Percentiles rank a stretch among this genome's conserved stretches.
phyloP scores from a whole-genome alignment of 2,113 vertebrate species.

The Oxygymnocypris stewartii region DNA sequence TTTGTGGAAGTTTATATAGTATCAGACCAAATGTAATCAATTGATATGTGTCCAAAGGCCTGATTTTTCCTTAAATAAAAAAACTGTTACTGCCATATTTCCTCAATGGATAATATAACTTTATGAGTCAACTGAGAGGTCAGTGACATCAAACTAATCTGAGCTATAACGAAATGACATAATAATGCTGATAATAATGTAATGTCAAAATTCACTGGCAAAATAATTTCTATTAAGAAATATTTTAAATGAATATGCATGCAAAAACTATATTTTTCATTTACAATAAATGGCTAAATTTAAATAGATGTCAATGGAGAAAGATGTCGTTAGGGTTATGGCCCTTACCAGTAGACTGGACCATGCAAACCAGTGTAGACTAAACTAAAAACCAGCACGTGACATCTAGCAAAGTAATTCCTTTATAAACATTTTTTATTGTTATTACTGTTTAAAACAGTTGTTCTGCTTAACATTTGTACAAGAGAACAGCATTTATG shows the following conservation, averaged over 20 bases:
- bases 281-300: neutral
- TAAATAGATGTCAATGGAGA: neutral
- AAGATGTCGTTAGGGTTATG: neutral
- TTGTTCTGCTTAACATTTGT: neutral
- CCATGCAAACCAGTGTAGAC: neutral
- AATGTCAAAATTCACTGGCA: neutral
- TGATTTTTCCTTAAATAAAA: neutral
- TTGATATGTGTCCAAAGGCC: neutral
- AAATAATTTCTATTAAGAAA: neutral
- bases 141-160: neutral
- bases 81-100: neutral
- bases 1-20: neutral
- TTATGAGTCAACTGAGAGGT: neutral
- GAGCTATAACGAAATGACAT: neutral
- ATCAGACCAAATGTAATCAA: neutral
- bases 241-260: neutral
- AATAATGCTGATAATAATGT: neutral
- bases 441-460: neutral
- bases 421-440: neutral
- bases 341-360: neutral
- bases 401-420: neutral
- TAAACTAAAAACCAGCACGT: neutral
- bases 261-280: neutral
- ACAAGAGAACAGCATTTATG: neutral
- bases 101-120: neutral